Percentiles rank a stretch among this genome's conserved stretches.
phyloP scores from a whole-genome alignment of 2,113 vertebrate genomes.

The Glaucomys volans region DNA sequence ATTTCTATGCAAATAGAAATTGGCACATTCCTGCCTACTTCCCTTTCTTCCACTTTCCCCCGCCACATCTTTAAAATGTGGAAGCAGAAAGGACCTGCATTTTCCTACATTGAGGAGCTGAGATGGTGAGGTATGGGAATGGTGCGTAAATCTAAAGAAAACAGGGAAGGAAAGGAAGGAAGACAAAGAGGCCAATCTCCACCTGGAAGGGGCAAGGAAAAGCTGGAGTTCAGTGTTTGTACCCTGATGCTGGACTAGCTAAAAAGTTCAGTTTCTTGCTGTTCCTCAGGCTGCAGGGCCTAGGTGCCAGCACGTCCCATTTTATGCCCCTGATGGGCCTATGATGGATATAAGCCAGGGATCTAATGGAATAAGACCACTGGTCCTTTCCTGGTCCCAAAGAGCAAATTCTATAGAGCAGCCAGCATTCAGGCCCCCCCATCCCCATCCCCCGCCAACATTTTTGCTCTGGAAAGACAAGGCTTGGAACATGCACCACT shows the following conservation, averaged over 20 bases:
- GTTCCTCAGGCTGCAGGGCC: slow-evolving; percentile 28
- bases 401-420: slow-evolving; percentile 16
- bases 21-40: background rate
- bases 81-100: slow-evolving; percentile 68
- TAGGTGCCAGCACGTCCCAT: background rate
- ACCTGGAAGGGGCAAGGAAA: background rate
- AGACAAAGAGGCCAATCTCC: background rate
- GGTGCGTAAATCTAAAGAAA: background rate
- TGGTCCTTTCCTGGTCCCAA: slow-evolving; percentile 40
- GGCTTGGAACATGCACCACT: slow-evolving; percentile 42
- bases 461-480: background rate
- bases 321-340: background rate
- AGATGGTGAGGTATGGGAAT: slow-evolving; percentile 46
- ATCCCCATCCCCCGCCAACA: too few species aligned
- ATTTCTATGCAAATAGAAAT: slow-evolving; percentile 69
- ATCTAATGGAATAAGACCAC: background rate
- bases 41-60: slow-evolving; percentile 6
- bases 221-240: slow-evolving; percentile 7
- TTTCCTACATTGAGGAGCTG: slow-evolving; percentile 17
- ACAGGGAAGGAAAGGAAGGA: slow-evolving; percentile 33
- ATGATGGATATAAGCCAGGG: slow-evolving; percentile 38
- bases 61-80: slow-evolving; percentile 39
- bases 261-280: background rate
- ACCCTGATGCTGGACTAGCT: background rate
- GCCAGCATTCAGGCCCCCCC: background rate